Percentiles rank a stretch among this genome's conserved stretches.
These are phyloP conservation scores for Hippocampus comes DNA, from an alignment of 2,113 vertebrate genomes.

Conservation along the genomic window DNA sequence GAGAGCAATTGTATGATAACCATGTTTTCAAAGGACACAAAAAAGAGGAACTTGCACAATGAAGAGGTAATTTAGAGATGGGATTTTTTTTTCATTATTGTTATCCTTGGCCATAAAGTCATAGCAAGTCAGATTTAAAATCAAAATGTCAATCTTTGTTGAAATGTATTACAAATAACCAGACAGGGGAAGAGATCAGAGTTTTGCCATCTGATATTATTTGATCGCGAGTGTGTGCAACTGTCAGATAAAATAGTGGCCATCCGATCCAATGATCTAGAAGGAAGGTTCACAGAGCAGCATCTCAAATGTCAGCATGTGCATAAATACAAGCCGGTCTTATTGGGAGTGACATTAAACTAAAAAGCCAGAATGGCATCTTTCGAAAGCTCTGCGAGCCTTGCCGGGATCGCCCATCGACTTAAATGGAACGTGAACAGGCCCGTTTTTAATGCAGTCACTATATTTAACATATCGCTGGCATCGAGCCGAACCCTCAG, in stretches of 20 bases:
- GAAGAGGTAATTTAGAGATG: neutral
- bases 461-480: conserved; percentile 13
- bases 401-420: conserved; percentile 37
- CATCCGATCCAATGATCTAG: conserved; percentile 51
- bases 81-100: neutral
- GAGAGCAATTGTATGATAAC: no score
- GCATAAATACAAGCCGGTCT: conserved; percentile 46
- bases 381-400: conserved; percentile 9
- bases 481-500: no score
- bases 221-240: conserved; percentile 27
- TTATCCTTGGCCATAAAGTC: conserved; percentile 34
- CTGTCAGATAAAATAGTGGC: conserved; percentile 62
- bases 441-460: conserved; percentile 25
- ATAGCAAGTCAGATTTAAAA: conserved; percentile 51
- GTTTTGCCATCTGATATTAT: conserved; percentile 50
- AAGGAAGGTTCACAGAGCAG: conserved; percentile 38
- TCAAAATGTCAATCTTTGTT: conserved; percentile 61
- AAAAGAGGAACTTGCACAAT: neutral
- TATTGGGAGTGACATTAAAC: conserved; percentile 51
- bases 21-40: no score
- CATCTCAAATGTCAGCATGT: conserved; percentile 65
- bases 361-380: conserved; percentile 7
- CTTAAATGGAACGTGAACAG: conserved; percentile 24
- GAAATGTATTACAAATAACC: conserved; percentile 35
- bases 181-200: conserved; percentile 21